phyloP scores from a whole-genome alignment of 92 coral and sea anemone species.

The Phenganax stokvisi region DNA sequence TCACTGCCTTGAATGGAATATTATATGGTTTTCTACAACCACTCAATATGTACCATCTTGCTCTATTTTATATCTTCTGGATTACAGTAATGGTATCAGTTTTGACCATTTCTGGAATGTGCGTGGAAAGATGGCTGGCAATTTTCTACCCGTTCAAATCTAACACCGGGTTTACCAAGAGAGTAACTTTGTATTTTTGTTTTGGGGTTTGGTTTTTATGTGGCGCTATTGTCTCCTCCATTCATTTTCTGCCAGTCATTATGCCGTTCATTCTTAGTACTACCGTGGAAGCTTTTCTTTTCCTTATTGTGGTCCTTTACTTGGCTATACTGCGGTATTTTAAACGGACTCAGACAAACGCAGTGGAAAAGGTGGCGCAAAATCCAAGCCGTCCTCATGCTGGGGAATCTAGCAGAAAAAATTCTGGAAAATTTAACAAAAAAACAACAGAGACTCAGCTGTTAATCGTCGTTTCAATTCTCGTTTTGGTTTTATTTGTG shows the following conservation, averaged over 20 bases:
- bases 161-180: background rate
- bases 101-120: slow-evolving; percentile 4
- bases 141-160: slow-evolving; percentile 4
- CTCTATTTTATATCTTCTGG: slow-evolving; percentile 2
- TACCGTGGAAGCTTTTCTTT: background rate
- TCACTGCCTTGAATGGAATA: slow-evolving; percentile 2
- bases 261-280: background rate
- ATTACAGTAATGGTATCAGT: background rate
- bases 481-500: background rate
- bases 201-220: background rate
- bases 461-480: slow-evolving; percentile 13
- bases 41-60: background rate
- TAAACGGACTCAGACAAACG: background rate
- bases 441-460: slow-evolving; percentile 1
- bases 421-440: background rate
- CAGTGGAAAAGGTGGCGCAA: slow-evolving; percentile 2
- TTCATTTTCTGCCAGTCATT: background rate
- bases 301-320: slow-evolving; percentile 1
- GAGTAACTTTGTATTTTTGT: background rate
- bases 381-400: background rate
- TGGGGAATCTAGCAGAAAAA: background rate
- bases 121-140: slow-evolving; percentile 12
- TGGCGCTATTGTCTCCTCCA: background rate
- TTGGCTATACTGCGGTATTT: background rate
- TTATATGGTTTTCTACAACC: slow-evolving; percentile 1